Evolutionary conservation across 2,113 vertebrate genomes (phyloP).

Genomic region (Mirounga angustirostris): DNA sequence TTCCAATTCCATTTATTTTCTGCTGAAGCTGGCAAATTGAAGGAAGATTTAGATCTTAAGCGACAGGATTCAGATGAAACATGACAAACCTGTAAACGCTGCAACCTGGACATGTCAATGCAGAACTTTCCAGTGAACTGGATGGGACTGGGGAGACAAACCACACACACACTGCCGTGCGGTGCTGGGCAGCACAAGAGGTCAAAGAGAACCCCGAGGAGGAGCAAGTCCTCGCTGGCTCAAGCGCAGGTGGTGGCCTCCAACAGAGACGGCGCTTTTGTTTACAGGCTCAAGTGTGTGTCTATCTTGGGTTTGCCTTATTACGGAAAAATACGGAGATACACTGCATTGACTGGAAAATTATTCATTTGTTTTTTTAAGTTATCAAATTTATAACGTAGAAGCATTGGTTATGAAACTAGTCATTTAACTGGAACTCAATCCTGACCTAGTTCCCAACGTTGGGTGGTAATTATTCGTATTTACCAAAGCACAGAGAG

Average conservation of each 20-base stretch:
- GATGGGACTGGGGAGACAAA: slow-evolving; percentile 29
- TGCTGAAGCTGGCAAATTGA: slow-evolving; percentile 45
- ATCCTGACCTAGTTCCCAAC: slow-evolving; percentile 33
- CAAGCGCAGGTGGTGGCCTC: neutral
- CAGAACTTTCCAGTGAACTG: slow-evolving; percentile 9
- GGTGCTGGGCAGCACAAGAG: neutral
- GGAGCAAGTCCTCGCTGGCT: neutral
- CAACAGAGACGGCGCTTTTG: neutral
- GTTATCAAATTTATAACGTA: neutral
- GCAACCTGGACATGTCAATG: slow-evolving; percentile 41
- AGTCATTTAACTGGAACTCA: neutral
- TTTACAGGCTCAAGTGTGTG: neutral
- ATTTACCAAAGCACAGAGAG: neutral
- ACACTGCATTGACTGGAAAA: neutral
- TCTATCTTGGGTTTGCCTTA: neutral
- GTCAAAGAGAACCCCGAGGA: neutral
- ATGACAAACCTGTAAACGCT: slow-evolving; percentile 53
- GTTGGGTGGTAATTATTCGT: neutral
- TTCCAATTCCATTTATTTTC: neutral
- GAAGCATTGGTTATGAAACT: neutral
- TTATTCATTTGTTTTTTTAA: neutral
- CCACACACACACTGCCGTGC: neutral
- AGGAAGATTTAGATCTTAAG: slow-evolving; percentile 61
- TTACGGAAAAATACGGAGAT: neutral
- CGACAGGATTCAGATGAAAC: slow-evolving; percentile 72